Conservation (phyloP, 2,113 vertebrate species). For the Mustelus asterias region DNA sequence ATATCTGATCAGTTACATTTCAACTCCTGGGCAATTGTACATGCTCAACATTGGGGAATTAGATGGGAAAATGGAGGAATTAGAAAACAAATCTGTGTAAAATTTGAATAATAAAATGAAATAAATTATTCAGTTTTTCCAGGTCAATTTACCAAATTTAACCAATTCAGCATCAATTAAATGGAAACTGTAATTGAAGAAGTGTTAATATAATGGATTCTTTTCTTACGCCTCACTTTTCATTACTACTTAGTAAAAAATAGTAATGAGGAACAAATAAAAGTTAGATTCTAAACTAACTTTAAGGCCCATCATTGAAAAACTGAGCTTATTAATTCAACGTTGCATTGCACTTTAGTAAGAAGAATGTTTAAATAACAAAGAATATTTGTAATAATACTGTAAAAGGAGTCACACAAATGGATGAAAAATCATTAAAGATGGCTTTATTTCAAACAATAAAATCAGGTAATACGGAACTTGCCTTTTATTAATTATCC, state of each 20-base stretch:
- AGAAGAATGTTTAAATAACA: neutral
- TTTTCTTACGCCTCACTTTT: neutral
- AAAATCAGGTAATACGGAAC: neutral
- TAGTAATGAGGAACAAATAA: neutral
- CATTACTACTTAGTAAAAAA: neutral
- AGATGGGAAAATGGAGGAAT: neutral
- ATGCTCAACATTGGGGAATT: neutral
- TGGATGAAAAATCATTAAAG: neutral
- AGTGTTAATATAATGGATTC: neutral
- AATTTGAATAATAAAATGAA: neutral
- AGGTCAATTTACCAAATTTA: neutral
- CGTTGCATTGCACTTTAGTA: neutral
- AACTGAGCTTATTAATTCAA: slow-evolving; percentile 2
- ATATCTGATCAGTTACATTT: neutral
- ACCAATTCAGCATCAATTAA: slow-evolving; percentile 15
- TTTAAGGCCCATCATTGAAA: slow-evolving; percentile 15
- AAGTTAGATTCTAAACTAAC: neutral
- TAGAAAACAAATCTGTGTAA: neutral
- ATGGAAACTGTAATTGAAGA: neutral
- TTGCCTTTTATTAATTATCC: neutral
- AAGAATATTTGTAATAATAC: no score
- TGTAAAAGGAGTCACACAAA: neutral
- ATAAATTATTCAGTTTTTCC: neutral
- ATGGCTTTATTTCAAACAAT: neutral
- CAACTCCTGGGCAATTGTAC: neutral